A percentile compares a stretch with the other conserved stretches of the same genome.
phyloP scores from a whole-genome alignment of 1,140 invertebrate genomes.

The Pissodes strobi region DNA sequence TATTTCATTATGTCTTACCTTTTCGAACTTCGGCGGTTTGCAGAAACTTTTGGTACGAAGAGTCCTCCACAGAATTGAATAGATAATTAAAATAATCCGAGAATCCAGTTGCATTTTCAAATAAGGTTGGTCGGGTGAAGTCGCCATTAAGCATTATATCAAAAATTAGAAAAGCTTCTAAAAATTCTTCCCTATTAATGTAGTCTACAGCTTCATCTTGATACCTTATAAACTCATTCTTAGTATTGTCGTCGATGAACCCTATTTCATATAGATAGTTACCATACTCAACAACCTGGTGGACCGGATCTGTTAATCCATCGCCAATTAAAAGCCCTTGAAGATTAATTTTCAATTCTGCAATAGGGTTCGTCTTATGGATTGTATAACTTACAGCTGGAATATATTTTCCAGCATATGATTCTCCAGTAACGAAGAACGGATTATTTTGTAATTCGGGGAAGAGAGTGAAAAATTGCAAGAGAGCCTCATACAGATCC shows the following conservation, averaged over 20 bases:
- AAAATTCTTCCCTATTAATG: constrained; percentile 18
- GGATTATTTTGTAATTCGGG: constrained; percentile 67
- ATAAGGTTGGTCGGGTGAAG: constrained; percentile 45
- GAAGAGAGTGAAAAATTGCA: constrained; percentile 74
- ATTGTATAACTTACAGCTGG: constrained; percentile 75
- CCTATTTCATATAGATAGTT: constrained; percentile 77
- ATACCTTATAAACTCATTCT: constrained; percentile 60
- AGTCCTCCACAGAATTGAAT: background rate
- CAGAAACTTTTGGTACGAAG: background rate
- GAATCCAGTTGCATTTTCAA: constrained; percentile 65
- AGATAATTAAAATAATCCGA: constrained; percentile 8
- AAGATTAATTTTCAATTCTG: constrained; percentile 66
- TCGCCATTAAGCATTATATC: constrained; percentile 69
- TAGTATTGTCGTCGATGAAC: constrained; percentile 67
- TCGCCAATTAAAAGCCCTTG: constrained; percentile 82
- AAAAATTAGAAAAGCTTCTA: constrained; percentile 59
- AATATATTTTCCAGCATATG: constrained; percentile 84
- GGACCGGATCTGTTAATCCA: constrained; percentile 77
- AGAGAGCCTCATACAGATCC: constrained; percentile 66
- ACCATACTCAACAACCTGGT: constrained; percentile 59
- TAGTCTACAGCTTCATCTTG: constrained; percentile 2
- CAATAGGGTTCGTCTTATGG: constrained; percentile 64
- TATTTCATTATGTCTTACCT: no score
- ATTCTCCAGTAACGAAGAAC: constrained; percentile 81
- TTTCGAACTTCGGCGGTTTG: constrained; percentile 3